Evolutionary conservation across 2,888 invertebrate genomes (phyloP), one percentile per base, ranked within the genome.

Genomic region (Chrysodeixis includens): DNA sequence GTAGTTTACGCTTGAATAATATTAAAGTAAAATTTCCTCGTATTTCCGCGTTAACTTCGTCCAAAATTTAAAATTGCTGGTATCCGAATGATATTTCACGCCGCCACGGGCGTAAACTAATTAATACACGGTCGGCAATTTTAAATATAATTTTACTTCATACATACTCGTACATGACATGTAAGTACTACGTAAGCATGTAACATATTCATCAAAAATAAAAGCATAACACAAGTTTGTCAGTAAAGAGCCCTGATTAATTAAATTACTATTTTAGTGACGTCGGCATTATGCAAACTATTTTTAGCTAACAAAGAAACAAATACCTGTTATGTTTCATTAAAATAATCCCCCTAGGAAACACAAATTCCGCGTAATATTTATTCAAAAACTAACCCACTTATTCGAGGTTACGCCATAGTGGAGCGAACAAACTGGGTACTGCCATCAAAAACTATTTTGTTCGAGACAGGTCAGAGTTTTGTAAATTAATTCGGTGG

Each of bases 401-500:
- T 81, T 79, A 74, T 69, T 78, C 72, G 76, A 79, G 74, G 82
- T 81, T 79, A 80, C 71, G 74, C 63, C 69, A 76, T 77, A 82
- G 73, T 69, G 67, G 72, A 71, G 81, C 74, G 75, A 84, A 81
- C 83, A 82, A 84, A 86, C 84, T 64, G 69, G 76, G 78, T 85
- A 83, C 83, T 79, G 78, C 81, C 83, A 87, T 92, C 90, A 92
- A 91, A 90, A 92, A 92, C 90, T 89, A 87, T 89, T 90, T 89
- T 87, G 90, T 85, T 83, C 79, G 85, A 87, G 90, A 90, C 89
- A 88, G 91, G 90, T 90, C 87, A 87, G 90, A 93, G 90, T 93
- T 94, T 92, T 91, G 91, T 89, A 88, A 92, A 94, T 94, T 92
- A 93, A 93, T 93, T 93, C 90, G 87, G 89, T 85, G 90, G 93